Evolutionary conservation across 2,113 vertebrate genomes (phyloP).

Genomic region (Gadus macrocephalus): DNA sequence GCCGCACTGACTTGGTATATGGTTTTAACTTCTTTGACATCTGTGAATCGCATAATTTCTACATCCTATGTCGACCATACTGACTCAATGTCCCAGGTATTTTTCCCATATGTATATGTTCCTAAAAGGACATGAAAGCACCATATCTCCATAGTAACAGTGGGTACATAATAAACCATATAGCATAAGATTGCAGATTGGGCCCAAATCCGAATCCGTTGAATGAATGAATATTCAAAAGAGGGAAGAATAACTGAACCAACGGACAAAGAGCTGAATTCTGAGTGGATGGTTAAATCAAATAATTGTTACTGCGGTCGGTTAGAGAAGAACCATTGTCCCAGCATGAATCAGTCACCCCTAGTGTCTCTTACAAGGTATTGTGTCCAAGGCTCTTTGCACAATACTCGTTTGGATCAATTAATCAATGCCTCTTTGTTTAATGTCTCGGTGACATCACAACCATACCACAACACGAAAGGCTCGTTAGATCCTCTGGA

Average conservation of each 20-base stretch:
- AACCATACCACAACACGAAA: slow-evolving; percentile 38
- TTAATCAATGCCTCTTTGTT: slow-evolving; percentile 56
- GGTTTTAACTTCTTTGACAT: slow-evolving; percentile 11
- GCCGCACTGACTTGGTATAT: slow-evolving; percentile 14
- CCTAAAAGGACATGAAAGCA: too few species aligned
- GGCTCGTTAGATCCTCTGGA: neutral
- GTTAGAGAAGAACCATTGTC: slow-evolving; percentile 44
- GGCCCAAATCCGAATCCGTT: too few species aligned
- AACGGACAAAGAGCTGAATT: slow-evolving; percentile 26
- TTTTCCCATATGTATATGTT: too few species aligned
- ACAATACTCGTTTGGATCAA: slow-evolving; percentile 23
- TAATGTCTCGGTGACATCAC: slow-evolving; percentile 29
- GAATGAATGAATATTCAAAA: too few species aligned
- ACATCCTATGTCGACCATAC: too few species aligned
- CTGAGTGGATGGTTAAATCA: slow-evolving; percentile 29
- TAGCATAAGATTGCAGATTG: too few species aligned
- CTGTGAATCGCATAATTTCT: neutral
- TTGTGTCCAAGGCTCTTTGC: slow-evolving; percentile 23
- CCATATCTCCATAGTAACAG: slow-evolving; percentile 12
- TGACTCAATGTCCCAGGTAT: too few species aligned
- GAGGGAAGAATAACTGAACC: neutral
- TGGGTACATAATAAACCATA: neutral
- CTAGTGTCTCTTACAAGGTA: slow-evolving; percentile 40
- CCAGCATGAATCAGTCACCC: slow-evolving; percentile 51
- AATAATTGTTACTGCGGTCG: slow-evolving; percentile 33